A percentile compares a stretch with the other conserved stretches of the same genome.
Evolutionary conservation across 2,888 invertebrate genomes (phyloP).

Genomic region (Athalia circularis): DNA sequence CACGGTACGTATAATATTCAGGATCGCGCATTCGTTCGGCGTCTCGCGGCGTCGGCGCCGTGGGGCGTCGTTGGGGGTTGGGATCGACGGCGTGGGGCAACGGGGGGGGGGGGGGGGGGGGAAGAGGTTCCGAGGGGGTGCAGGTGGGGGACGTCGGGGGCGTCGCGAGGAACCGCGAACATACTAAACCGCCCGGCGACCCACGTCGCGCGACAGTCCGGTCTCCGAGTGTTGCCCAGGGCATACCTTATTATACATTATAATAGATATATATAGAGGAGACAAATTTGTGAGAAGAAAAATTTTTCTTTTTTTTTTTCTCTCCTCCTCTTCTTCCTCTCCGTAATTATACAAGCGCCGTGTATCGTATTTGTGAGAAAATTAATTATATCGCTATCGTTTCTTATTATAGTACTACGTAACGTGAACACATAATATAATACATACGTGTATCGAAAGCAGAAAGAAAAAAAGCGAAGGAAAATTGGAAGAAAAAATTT

Average conservation of each 20-base stretch:
- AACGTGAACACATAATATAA: too few species aligned
- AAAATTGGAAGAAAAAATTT: too few species aligned
- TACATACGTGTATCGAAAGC: too few species aligned
- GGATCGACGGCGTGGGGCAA: constrained; percentile 62
- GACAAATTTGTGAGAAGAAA: background rate
- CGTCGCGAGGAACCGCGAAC: constrained; percentile 54
- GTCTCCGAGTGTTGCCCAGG: constrained; percentile 64
- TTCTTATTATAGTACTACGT: too few species aligned
- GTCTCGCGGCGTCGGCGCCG: constrained; percentile 59
- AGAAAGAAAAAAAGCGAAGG: too few species aligned
- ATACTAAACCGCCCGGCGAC: constrained; percentile 67
- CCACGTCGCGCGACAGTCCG: constrained; percentile 68
- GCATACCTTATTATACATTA: constrained; percentile 34
- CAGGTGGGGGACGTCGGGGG: constrained; percentile 56
- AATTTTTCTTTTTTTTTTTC: background rate
- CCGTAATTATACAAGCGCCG: too few species aligned
- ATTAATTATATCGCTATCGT: too few species aligned
- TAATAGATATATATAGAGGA: background rate
- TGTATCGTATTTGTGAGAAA: too few species aligned
- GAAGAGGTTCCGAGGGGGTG: constrained; percentile 56
- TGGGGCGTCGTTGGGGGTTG: constrained; percentile 63
- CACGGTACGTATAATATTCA: too few species aligned
- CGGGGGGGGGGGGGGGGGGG: constrained; percentile 54
- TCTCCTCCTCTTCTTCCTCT: background rate
- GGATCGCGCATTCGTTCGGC: constrained; percentile 66